Base-by-base conservation (phyloP, 30 jellyfish, hydroid and myxozoan species). In the Aurelia sp. region DNA sequence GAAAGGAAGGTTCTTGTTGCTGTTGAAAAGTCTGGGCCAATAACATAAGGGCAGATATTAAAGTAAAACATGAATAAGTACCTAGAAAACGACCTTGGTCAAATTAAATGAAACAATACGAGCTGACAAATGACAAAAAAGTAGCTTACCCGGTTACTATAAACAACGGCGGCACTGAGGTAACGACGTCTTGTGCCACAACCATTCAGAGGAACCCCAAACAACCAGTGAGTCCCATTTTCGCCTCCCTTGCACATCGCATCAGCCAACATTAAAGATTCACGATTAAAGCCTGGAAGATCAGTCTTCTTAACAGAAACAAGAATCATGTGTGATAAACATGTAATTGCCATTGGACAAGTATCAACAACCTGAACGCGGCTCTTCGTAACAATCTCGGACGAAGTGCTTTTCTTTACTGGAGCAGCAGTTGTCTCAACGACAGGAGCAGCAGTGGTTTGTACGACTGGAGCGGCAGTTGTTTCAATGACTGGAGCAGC, bases 161-260 rank as follows among this genome's bases (percentile, higher is more conserved):
- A 91, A 35, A 91, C 90, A 24, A 91, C 86, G 0, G 96, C 97
- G 35, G 92, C 66, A 10, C 69, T 33, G 13, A 91, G 79, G 41
- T 91, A 91, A 13, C 92, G 84, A 9, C 97, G 80, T 11, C 81
- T 76, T 1, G 96, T 84, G 2, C 97, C 97, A 76, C 97, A 91
- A 9, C 96, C 96, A 84, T 84, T 72, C 76, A 82, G 58, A 18
- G 97, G 95, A 44, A 74, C 96, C 17, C 50, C 72, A 41, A 90
- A 53, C 18, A 60, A 16, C 22, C 15, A 27, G 58, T 90, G 97
- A 16, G 96, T 82, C 4, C 88, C 91, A 83, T 90, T 90, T 21
- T 30, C 51, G 7, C 44, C 53, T 59, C 89, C 80, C 20, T 21
- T 44, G 62, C 97, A 91, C 15, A 15, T 48, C 17, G 89, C 90